Evolutionary conservation across 2,113 vertebrate species (phyloP).

Genomic region (Proteles cristata): DNA sequence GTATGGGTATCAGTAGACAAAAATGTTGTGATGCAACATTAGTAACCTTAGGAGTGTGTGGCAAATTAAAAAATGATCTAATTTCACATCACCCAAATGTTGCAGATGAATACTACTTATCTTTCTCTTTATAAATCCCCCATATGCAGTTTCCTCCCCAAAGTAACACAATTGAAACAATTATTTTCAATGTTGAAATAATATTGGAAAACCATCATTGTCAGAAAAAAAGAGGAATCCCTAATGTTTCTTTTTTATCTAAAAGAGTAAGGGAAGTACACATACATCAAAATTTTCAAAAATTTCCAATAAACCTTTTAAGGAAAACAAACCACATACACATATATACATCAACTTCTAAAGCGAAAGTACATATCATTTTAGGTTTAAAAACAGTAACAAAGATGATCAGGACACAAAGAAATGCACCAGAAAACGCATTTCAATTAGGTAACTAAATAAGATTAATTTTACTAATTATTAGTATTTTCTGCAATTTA

Average conservation of each 20-base stretch:
- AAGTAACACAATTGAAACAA: conserved; percentile 59
- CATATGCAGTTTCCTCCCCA: conserved; percentile 26
- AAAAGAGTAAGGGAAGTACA: conserved; percentile 26
- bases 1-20: conserved; percentile 95
- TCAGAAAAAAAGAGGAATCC: not conserved
- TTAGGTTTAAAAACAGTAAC: not conserved
- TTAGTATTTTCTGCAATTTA: conserved; percentile 72
- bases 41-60: conserved; percentile 89
- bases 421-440: conserved; percentile 69
- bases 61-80: conserved; percentile 78
- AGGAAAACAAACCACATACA: conserved; percentile 6
- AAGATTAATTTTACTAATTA: conserved; percentile 64
- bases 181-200: conserved; percentile 36
- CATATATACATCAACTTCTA: conserved; percentile 19
- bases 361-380: conserved; percentile 3
- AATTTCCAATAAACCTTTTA: conserved; percentile 52
- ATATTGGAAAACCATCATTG: conserved; percentile 42
- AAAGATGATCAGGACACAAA: conserved; percentile 44
- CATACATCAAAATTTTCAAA: not conserved
- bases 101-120: conserved; percentile 67
- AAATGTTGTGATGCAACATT: conserved; percentile 92
- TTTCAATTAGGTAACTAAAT: conserved; percentile 66
- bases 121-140: conserved; percentile 22
- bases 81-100: conserved; percentile 79
- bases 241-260: not conserved